Percentiles rank a stretch among this genome's conserved stretches.
phyloP scores from a whole-genome alignment of 2,797 vertebrate genomes.

The Spatula clypeata region DNA sequence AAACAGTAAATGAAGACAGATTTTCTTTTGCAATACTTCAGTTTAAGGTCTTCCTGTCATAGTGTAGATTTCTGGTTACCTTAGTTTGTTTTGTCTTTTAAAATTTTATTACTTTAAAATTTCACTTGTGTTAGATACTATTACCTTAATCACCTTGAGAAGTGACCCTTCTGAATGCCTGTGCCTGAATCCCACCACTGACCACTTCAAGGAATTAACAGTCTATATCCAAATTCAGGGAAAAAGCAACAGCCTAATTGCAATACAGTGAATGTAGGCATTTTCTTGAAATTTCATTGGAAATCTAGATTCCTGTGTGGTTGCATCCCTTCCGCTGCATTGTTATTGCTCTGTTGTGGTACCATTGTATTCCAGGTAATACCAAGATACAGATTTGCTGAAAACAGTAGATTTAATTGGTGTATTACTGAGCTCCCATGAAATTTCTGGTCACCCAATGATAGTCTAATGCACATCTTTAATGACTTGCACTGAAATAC shows the following conservation, averaged over 20 bases:
- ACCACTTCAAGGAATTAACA: not conserved
- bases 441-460: not conserved
- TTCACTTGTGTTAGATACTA: not conserved
- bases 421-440: not conserved
- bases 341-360: not conserved
- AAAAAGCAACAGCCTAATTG: not conserved
- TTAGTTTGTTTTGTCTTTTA: not conserved
- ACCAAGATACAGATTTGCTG: not conserved
- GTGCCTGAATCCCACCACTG: not conserved
- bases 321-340: not conserved
- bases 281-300: not conserved
- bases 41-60: not conserved
- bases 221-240: not conserved
- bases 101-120: not conserved
- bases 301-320: not conserved
- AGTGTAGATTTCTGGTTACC: not conserved
- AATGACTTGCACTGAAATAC: not conserved
- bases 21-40: not conserved
- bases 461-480: not conserved
- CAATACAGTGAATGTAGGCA: not conserved
- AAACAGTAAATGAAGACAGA: not conserved
- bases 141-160: not conserved
- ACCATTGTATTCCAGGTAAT: not conserved
- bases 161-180: not conserved
- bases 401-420: not conserved